A percentile compares a stretch with the other conserved stretches of the same genome.
Evolutionary conservation across 92 coral and sea anemone genomes (phyloP).

Genomic region (Nematostella vectensis): DNA sequence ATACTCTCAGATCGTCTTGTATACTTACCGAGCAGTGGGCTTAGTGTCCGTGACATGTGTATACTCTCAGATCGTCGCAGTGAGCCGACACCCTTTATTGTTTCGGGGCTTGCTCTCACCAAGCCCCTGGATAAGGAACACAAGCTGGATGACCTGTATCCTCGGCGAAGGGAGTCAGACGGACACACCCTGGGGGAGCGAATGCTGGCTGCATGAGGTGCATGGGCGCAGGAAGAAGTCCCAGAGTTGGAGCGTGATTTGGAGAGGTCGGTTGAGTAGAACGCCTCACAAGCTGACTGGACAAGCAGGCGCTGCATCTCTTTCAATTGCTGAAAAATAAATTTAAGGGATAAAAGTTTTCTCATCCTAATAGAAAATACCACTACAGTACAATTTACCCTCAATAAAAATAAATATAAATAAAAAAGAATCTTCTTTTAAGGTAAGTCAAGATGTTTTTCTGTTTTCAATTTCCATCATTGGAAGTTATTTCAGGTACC

Average conservation of each 20-base stretch:
- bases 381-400: neutral
- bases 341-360: neutral
- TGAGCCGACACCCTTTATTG: slow-evolving; percentile 11
- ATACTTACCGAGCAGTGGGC: slow-evolving; percentile 61
- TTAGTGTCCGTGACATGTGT: slow-evolving; percentile 39
- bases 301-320: slow-evolving; percentile 95
- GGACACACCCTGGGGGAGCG: slow-evolving; percentile 45
- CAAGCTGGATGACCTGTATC: slow-evolving; percentile 58
- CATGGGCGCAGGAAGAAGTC: slow-evolving; percentile 54
- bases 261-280: slow-evolving; percentile 77
- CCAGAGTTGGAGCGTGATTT: slow-evolving; percentile 91
- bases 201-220: slow-evolving; percentile 22
- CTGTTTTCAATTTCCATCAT: too few species aligned
- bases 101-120: slow-evolving; percentile 38
- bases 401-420: neutral
- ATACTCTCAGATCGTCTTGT: too few species aligned
- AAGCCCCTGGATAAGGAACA: slow-evolving; percentile 59
- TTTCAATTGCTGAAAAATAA: slow-evolving; percentile 57
- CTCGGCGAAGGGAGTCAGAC: slow-evolving; percentile 37
- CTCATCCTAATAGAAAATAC: neutral
- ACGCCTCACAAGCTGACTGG: slow-evolving; percentile 95
- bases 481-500: too few species aligned
- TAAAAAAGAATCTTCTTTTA: too few species aligned
- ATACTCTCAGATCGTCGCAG: slow-evolving; percentile 66
- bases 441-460: too few species aligned